Percentiles rank a stretch among this genome's conserved stretches.
These are phyloP conservation scores for Apodemus speciosus DNA, from an alignment of 2,113 vertebrate species.

Conservation along the genomic window DNA sequence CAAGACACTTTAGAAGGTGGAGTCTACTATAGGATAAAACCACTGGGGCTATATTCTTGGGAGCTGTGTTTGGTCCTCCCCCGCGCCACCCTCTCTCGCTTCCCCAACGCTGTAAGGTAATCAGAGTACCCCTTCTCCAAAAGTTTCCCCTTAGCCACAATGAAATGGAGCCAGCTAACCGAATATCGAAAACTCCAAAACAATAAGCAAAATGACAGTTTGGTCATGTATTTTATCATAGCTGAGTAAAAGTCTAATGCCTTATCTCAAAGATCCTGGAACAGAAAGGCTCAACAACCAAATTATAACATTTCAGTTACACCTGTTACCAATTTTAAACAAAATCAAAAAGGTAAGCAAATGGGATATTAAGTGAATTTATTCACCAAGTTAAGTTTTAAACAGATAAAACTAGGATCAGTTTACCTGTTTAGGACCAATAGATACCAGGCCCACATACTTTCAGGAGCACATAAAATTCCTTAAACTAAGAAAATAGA, in stretches of 20 bases:
- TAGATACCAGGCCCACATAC: background rate
- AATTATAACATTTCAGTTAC: background rate
- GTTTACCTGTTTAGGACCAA: background rate
- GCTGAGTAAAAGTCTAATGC: background rate
- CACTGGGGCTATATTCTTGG: background rate
- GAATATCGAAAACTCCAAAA: background rate
- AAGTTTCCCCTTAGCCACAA: background rate
- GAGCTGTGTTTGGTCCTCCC: background rate
- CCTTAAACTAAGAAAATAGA: background rate
- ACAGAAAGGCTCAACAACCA: background rate
- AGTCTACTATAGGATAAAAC: background rate
- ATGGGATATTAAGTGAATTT: background rate
- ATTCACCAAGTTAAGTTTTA: background rate
- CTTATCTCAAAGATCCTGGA: background rate
- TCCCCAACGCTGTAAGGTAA: background rate
- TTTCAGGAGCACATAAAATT: background rate
- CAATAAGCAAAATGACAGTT: no score
- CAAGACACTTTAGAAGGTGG: background rate
- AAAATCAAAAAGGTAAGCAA: background rate
- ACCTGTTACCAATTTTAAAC: background rate
- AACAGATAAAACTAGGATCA: no score
- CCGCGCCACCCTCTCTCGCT: rapidly evolving
- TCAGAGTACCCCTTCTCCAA: background rate
- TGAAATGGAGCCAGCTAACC: background rate
- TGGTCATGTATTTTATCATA: background rate